These are phyloP conservation scores for Acrocephalus scirpaceus DNA, from an alignment of 2,797 vertebrate genomes.

Conservation along the genomic window DNA sequence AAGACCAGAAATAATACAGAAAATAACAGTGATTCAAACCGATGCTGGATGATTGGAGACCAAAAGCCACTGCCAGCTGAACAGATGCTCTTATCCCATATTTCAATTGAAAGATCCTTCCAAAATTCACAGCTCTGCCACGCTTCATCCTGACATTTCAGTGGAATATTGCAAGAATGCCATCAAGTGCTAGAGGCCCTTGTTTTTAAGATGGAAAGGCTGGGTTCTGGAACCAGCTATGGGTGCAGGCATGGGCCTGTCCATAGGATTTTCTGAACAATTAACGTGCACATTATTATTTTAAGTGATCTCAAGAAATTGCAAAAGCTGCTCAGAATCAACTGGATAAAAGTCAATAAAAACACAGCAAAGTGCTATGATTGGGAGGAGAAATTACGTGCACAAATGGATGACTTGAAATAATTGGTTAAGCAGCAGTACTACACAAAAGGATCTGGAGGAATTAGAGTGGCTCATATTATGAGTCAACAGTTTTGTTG, in stretches of 20 bases:
- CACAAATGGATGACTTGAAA: not conserved
- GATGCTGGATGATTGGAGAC: not conserved
- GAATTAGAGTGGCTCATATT: constrained; percentile 25
- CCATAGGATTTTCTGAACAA: constrained; percentile 53
- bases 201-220: constrained; percentile 39
- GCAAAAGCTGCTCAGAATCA: constrained; percentile 41
- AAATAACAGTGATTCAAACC: constrained; percentile 26
- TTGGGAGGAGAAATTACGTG: not conserved
- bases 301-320: constrained; percentile 49
- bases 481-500: not conserved
- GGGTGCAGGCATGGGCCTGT: constrained; percentile 37
- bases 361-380: not conserved
- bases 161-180: constrained; percentile 30
- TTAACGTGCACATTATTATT: constrained; percentile 11
- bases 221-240: constrained; percentile 17
- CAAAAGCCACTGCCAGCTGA: constrained; percentile 61
- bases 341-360: constrained; percentile 52
- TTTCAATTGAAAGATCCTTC: constrained; percentile 17
- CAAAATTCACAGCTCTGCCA: constrained; percentile 48
- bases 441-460: constrained; percentile 15
- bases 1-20: not conserved
- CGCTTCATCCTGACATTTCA: constrained; percentile 58
- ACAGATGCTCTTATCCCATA: constrained; percentile 58
- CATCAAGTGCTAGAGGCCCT: constrained; percentile 27
- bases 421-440: constrained; percentile 22